Percentiles rank a stretch among this genome's conserved stretches.
phyloP scores from a whole-genome alignment of 2,888 invertebrate genomes.

The Enchytraeus crypticus region DNA sequence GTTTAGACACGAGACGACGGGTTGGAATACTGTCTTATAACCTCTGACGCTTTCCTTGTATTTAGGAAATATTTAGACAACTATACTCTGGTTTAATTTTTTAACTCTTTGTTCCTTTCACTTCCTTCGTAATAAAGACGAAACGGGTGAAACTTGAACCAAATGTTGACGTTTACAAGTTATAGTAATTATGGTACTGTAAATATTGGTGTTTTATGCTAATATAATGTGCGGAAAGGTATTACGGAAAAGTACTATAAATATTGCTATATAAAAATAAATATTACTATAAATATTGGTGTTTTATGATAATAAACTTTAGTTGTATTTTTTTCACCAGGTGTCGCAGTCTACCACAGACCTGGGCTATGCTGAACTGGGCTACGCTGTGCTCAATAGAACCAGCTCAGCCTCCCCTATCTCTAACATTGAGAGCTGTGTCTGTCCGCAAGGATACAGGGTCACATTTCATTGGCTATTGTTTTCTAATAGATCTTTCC shows the following conservation, averaged over 20 bases:
- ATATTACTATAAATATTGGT: not conserved
- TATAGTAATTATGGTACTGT: not conserved
- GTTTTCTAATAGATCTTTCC: too few species aligned
- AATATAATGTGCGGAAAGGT: not conserved
- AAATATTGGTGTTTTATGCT: not conserved
- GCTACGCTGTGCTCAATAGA: not conserved
- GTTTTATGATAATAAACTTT: not conserved
- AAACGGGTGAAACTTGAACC: too few species aligned
- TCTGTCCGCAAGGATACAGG: slow-evolving; percentile 58
- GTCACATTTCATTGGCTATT: too few species aligned
- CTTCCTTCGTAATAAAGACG: too few species aligned
- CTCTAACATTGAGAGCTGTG: slow-evolving; percentile 73
- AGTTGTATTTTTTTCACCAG: not conserved
- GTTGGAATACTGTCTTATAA: too few species aligned
- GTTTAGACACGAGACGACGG: too few species aligned
- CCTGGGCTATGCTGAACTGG: not conserved
- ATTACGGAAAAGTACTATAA: not conserved
- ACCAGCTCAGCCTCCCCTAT: slow-evolving; percentile 6
- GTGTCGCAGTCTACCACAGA: not conserved
- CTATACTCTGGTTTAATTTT: too few species aligned
- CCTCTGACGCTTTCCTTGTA: too few species aligned
- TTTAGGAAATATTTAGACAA: too few species aligned
- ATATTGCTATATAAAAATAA: not conserved
- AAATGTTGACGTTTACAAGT: too few species aligned
- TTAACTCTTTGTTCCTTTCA: too few species aligned